Base-by-base conservation (phyloP, 2,113 vertebrate species). In the Burhinus bistriatus region DNA sequence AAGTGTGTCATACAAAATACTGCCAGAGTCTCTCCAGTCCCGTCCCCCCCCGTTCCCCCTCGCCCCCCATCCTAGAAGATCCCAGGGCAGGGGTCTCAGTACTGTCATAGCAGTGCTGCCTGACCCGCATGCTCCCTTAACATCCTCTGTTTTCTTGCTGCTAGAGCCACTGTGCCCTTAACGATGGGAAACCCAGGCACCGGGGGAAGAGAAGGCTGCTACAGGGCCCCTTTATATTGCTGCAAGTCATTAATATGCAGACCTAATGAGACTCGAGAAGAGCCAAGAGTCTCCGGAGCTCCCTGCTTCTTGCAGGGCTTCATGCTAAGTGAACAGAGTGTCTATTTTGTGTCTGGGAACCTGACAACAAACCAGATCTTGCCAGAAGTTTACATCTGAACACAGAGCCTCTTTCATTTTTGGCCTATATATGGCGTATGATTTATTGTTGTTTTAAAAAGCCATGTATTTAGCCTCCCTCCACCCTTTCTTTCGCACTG, bases 221-320 rank as follows among this genome's bases (percentile, higher is more conserved):
- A 97, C 98, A 98, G 97, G 97, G 97, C 97, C 97, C 96, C 98
- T 98, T 98, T 98, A 97, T 98, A 95, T 98, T 98, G 97, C 98
- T 98, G 97, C 97, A 98, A 98, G 98, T 99, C 98, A 99, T 99
- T 99, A 99, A 99, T 99, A 98, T 98, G 98, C 98, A 98, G 98
- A 96, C 97, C 98, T 99, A 99, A 99, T 98, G 98, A 99, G 98
- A 97, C 98, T 98, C 96, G 96, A 97, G 96, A 97, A 98, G 97
- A 98, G 98, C 98, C 98, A 98, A 98, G 98, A 97, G 98, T 98
- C 97, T 98, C 98, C 96, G 98, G 98, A 98, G 98, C 97, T 98
- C 97, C 92, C 96, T 93, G 98, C 97, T 97, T 97, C 98, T 99
- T 97, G 97, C 98, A 89, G 97, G 97, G 98, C 98, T 98, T 99